These are phyloP conservation scores for Solenodon paradoxus DNA, from an alignment of 2,113 vertebrate species.

Conservation along the genomic window DNA sequence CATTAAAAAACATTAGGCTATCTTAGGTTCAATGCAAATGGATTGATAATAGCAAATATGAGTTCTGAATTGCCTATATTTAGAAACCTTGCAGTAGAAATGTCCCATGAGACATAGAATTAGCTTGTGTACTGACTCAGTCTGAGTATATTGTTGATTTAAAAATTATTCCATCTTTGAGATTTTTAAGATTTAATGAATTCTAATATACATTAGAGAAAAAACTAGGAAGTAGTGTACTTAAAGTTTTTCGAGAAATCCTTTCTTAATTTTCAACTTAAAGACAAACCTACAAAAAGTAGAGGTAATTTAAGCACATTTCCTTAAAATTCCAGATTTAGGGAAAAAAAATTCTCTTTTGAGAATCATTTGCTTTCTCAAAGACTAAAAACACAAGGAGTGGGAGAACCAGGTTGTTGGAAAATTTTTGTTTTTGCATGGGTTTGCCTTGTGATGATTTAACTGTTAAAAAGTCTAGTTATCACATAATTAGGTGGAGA, in stretches of 20 bases:
- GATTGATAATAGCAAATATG: constrained; percentile 38
- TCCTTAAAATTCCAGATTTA: neutral
- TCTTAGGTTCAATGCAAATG: constrained; percentile 47
- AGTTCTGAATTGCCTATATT: constrained; percentile 44
- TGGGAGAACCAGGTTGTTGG: neutral
- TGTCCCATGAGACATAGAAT: neutral
- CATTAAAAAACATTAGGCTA: constrained; percentile 35
- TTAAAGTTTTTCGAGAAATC: neutral
- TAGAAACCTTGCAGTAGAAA: constrained; percentile 44
- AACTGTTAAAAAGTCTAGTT: neutral
- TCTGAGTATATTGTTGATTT: constrained; percentile 17
- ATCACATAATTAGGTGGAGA: neutral
- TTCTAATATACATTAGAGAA: neutral
- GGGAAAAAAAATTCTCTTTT: neutral
- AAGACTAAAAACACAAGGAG: neutral
- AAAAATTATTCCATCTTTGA: constrained; percentile 34
- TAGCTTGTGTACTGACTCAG: constrained; percentile 39
- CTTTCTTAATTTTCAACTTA: neutral
- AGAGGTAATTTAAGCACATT: neutral
- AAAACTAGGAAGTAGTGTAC: neutral
- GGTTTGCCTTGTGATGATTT: neutral
- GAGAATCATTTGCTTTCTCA: neutral
- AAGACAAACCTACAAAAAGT: neutral
- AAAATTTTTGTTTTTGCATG: neutral
- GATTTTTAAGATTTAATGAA: constrained; percentile 23